phyloP scores from a whole-genome alignment of 2,888 invertebrate genomes.

The Synanthedon tipuliformis region DNA sequence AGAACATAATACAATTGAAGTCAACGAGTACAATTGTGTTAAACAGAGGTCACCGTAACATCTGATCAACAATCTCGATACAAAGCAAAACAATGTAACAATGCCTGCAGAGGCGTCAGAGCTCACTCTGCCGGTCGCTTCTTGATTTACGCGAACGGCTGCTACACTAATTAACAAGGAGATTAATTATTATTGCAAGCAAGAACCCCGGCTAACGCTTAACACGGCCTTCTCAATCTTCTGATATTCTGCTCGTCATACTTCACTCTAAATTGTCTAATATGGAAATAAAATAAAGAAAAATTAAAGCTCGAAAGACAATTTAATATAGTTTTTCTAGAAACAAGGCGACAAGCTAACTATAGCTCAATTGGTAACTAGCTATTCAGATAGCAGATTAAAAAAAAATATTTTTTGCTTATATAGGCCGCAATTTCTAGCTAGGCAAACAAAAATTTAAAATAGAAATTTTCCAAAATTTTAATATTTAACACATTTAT shows the following conservation, averaged over 20 bases:
- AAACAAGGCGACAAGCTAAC: too few relatives aligned
- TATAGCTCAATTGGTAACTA: too few relatives aligned
- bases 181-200: conserved; percentile 59
- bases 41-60: background rate
- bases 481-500: too few relatives aligned
- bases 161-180: conserved; percentile 51
- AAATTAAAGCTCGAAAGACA: too few relatives aligned
- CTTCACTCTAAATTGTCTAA: conserved; percentile 10
- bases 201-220: conserved; percentile 26
- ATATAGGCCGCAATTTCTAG: too few relatives aligned
- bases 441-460: too few relatives aligned
- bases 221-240: conserved; percentile 21
- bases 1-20: background rate
- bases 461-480: too few relatives aligned
- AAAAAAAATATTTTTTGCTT: too few relatives aligned
- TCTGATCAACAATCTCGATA: background rate
- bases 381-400: too few relatives aligned
- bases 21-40: background rate
- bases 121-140: conserved; percentile 6
- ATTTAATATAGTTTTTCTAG: too few relatives aligned
- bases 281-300: too few relatives aligned
- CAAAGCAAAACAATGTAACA: conserved; percentile 16
- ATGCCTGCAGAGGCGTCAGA: conserved; percentile 16
- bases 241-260: conserved; percentile 8
- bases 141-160: conserved; percentile 39